Conservation (phyloP, 2,113 vertebrate species). For the Brienomyrus longianalis region DNA sequence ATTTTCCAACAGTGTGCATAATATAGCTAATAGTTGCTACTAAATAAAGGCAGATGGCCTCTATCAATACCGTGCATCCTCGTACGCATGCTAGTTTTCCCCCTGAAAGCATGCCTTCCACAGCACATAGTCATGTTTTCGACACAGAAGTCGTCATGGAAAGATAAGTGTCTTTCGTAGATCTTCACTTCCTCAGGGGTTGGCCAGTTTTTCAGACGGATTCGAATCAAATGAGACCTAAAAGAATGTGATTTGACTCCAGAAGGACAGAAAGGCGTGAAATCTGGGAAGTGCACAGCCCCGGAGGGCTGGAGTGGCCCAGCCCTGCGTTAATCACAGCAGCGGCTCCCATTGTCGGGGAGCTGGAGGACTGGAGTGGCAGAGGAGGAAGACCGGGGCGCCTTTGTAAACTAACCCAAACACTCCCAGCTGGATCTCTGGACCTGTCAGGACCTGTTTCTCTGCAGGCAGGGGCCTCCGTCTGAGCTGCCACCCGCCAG, state of each 20-base stretch:
- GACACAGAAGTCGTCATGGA: not conserved
- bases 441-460: constrained; percentile 16
- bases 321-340: not conserved
- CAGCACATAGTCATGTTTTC: not conserved
- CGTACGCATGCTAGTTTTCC: not conserved
- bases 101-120: not conserved
- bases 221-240: not conserved
- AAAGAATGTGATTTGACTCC: not conserved
- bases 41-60: not conserved
- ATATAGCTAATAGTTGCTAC: not conserved
- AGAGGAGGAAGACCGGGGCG: not conserved
- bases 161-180: not conserved
- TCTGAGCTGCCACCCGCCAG: not conserved
- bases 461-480: not conserved
- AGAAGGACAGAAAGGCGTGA: not conserved
- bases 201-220: not conserved
- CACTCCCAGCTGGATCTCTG: constrained; percentile 10
- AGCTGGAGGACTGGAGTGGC: not conserved
- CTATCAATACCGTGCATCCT: not conserved
- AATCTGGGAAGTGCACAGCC: not conserved
- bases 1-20: not conserved
- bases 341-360: not conserved
- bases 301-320: not conserved
- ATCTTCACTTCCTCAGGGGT: not conserved
- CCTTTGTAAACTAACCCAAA: constrained; percentile 6